phyloP scores from a whole-genome alignment of 2,888 invertebrate genomes.

The Macaria liturata region DNA sequence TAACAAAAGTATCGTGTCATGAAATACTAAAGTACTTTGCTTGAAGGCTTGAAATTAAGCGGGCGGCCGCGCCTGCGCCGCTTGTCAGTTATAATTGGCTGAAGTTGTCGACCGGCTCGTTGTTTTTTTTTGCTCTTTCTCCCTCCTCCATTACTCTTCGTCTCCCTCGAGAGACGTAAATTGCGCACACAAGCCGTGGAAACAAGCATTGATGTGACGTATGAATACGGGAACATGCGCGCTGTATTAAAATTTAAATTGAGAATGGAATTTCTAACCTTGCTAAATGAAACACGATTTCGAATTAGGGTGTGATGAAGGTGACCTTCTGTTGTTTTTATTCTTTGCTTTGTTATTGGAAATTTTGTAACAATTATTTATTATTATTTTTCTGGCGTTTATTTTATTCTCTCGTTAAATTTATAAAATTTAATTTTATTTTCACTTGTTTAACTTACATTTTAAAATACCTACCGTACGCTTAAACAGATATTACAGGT shows the following conservation, averaged over 20 bases:
- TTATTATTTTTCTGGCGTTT: no score
- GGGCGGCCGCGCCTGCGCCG: slow-evolving; percentile 69
- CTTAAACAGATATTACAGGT: no score
- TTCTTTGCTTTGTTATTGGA: slow-evolving; percentile 1
- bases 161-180: slow-evolving; percentile 80
- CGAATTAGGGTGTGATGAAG: slow-evolving; percentile 17
- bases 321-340: slow-evolving; percentile 5
- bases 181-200: slow-evolving; percentile 69
- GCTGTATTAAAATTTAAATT: slow-evolving; percentile 77
- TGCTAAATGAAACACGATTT: slow-evolving; percentile 34
- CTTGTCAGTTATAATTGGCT: slow-evolving; percentile 83
- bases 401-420: no score
- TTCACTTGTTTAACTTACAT: no score
- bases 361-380: background rate
- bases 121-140: slow-evolving; percentile 64
- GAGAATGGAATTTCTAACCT: slow-evolving; percentile 51
- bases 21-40: slow-evolving; percentile 41
- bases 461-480: no score
- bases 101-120: slow-evolving; percentile 78
- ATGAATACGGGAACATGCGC: slow-evolving; percentile 71
- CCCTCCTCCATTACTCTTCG: slow-evolving; percentile 79
- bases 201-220: slow-evolving; percentile 77
- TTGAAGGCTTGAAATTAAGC: slow-evolving; percentile 69
- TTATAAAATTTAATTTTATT: no score
- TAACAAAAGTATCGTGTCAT: slow-evolving; percentile 34